Conservation (phyloP, 2,888 invertebrate genomes). For the Oasisia sp. region DNA sequence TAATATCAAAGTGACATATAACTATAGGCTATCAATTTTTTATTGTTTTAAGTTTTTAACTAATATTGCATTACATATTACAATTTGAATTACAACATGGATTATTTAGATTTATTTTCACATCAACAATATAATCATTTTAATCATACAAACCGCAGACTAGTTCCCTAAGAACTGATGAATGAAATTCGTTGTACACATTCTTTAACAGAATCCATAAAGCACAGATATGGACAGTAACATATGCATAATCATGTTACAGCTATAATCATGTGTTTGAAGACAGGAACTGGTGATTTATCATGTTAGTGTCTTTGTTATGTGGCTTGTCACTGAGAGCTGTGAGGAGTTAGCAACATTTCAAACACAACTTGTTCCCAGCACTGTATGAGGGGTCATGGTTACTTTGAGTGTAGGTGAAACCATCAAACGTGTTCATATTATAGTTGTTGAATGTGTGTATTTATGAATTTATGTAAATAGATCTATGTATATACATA, state of each 20-base stretch:
- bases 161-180: neutral
- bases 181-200: neutral
- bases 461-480: constrained; percentile 21
- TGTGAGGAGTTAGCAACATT: constrained; percentile 20
- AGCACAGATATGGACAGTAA: constrained; percentile 2
- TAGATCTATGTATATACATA: constrained; percentile 7
- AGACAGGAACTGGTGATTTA: constrained; percentile 13
- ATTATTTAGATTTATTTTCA: constrained; percentile 9
- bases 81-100: constrained; percentile 5
- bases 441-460: constrained; percentile 22
- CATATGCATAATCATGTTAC: neutral
- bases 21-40: neutral
- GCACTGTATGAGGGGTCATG: neutral
- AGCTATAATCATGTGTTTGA: neutral
- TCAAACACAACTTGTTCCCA: constrained; percentile 20
- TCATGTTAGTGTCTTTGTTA: constrained; percentile 17
- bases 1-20: neutral
- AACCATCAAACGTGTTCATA: constrained; percentile 18
- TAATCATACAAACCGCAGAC: neutral
- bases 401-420: constrained; percentile 20
- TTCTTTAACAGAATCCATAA: neutral
- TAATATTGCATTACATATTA: neutral
- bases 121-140: neutral
- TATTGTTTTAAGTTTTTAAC: neutral
- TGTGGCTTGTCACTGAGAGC: constrained; percentile 22